phyloP scores from a whole-genome alignment of 2,888 invertebrate species.

The Synanthedon formicaeformis region DNA sequence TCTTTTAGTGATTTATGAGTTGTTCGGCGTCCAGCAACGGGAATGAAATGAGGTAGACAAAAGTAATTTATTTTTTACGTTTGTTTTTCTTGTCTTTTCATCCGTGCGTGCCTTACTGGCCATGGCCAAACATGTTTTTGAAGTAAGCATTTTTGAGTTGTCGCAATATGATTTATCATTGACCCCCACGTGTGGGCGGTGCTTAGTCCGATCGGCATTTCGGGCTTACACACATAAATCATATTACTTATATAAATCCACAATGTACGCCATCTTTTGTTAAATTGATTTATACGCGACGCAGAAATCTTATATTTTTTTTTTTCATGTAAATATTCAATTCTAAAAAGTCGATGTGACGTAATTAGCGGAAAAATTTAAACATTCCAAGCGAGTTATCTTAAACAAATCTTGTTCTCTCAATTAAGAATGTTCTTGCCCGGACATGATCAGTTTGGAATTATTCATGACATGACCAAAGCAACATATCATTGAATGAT shows the following conservation, averaged over 20 bases:
- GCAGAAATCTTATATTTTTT: conserved; percentile 25
- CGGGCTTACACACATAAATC: conserved; percentile 55
- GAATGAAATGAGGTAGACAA: conserved; percentile 69
- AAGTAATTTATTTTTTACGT: conserved; percentile 69
- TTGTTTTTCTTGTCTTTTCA: conserved; percentile 67
- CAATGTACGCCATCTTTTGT: conserved; percentile 43
- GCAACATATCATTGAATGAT: conserved; percentile 38
- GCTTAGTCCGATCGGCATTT: conserved; percentile 67
- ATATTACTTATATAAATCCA: conserved; percentile 42
- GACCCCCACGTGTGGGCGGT: conserved; percentile 58
- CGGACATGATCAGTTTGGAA: conserved; percentile 44
- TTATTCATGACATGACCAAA: conserved; percentile 51
- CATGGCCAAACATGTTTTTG: conserved; percentile 63
- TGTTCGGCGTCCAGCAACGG: conserved; percentile 68
- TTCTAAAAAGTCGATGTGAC: conserved; percentile 18
- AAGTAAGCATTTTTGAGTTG: conserved; percentile 70
- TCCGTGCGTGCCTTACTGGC: conserved; percentile 63
- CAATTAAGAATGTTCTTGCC: conserved; percentile 53
- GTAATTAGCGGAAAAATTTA: conserved; percentile 44
- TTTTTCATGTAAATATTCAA: conserved; percentile 10
- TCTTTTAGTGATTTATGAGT: conserved; percentile 69
- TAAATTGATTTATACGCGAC: conserved; percentile 29
- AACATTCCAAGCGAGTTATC: conserved; percentile 37
- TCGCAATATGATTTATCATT: conserved; percentile 63
- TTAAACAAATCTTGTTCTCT: conserved; percentile 50